Evolutionary conservation across 37 sponge, comb jelly and placozoan species (phyloP).

Genomic region (Bolinopsis microptera): DNA sequence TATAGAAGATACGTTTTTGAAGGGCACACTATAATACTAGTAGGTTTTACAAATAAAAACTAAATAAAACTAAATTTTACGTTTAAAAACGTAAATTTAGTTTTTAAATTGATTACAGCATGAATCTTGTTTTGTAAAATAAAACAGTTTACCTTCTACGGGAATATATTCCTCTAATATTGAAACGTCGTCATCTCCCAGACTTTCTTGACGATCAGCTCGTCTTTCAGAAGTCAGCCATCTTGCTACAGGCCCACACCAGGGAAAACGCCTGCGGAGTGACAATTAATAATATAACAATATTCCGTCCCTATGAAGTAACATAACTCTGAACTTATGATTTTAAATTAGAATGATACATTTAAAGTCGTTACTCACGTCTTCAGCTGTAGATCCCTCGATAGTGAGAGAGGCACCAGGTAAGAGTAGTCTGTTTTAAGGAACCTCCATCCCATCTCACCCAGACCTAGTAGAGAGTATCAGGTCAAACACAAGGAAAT

Average conservation of each 20-base stretch:
- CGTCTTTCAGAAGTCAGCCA: conserved; percentile 52
- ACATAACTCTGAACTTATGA: too few species aligned
- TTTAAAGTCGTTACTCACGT: too few species aligned
- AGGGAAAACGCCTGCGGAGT: conserved; percentile 65
- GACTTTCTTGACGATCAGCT: conserved; percentile 33
- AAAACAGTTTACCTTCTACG: not conserved
- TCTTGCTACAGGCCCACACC: conserved; percentile 27
- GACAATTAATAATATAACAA: not conserved
- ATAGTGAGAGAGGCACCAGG: conserved; percentile 26
- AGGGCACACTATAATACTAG: not conserved
- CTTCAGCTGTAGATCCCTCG: conserved; percentile 11
- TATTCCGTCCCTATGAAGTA: not conserved
- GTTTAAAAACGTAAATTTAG: not conserved
- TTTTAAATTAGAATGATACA: too few species aligned
- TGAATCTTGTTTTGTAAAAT: too few species aligned
- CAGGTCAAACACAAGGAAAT: not conserved
- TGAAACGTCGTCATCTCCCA: conserved; percentile 42
- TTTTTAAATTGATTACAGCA: too few species aligned
- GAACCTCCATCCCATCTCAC: conserved; percentile 49
- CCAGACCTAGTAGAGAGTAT: not conserved
- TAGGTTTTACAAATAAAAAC: not conserved
- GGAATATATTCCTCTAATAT: conserved; percentile 35
- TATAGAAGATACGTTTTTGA: too few species aligned
- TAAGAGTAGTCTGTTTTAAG: conserved; percentile 54
- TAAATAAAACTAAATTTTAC: not conserved